phyloP scores from a whole-genome alignment of 2,113 vertebrate species.

The Centropus bengalensis region DNA sequence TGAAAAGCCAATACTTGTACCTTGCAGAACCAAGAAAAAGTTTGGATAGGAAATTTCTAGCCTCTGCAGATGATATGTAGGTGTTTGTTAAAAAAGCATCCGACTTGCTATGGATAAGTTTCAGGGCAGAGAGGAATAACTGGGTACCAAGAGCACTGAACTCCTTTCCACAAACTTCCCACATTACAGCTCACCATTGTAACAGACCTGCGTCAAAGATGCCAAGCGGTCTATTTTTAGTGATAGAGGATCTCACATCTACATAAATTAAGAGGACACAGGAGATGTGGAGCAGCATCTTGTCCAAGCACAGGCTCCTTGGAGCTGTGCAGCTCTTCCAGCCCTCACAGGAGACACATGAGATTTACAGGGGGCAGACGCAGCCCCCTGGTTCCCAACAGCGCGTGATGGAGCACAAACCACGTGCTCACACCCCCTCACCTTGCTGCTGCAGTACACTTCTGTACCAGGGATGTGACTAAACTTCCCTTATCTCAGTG shows the following conservation, averaged over 20 bases:
- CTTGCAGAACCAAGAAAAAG: not conserved
- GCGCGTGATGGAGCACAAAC: not conserved
- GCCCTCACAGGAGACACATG: accelerated
- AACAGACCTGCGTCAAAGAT: not conserved
- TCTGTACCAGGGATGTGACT: accelerated
- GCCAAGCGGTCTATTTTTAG: not conserved
- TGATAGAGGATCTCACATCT: not conserved
- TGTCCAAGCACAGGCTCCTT: not conserved
- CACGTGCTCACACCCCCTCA: accelerated
- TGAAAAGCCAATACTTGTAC: not conserved
- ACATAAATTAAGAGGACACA: not conserved
- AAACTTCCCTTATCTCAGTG: not conserved
- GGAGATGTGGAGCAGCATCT: not conserved
- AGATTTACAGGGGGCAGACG: not conserved
- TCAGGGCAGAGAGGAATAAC: slow-evolving; percentile 4
- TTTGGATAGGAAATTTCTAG: not conserved
- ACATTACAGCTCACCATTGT: not conserved
- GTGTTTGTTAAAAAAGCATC: not conserved
- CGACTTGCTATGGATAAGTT: not conserved
- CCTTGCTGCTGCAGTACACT: accelerated
- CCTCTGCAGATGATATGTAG: slow-evolving; percentile 38
- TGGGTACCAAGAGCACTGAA: not conserved
- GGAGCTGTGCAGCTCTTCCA: accelerated
- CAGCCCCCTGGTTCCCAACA: not conserved
- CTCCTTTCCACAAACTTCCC: not conserved